Evolutionary conservation across 2,888 invertebrate genomes (phyloP), one percentile per base, ranked within the genome.

Genomic region (Spialia ferax): DNA sequence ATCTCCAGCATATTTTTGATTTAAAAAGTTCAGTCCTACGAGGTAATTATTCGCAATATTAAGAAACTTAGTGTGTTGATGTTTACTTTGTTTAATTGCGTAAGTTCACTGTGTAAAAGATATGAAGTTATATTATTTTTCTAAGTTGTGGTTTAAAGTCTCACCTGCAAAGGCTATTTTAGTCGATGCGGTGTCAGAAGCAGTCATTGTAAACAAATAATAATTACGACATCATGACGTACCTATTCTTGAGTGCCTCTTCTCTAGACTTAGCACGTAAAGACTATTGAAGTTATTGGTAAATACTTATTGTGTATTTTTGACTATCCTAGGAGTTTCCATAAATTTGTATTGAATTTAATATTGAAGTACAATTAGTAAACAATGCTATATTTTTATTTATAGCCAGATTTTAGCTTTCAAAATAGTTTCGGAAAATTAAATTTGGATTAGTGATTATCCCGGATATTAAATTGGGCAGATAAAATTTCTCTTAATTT

Each of bases 131-230:
- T 48, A 15, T 26, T 60, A n/a, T 60, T 45, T 60, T 60, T 60
- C 45, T 26, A 42, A 59, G 13, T 20, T 48, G 42, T 63, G 59
- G 50, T 50, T 32, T 50, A 7, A 18, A 55, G 57, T 23, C 23
- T 32, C 48, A 64, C 57, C 64, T 60, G 70, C 52, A 32, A 57
- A 65, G 20, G 50, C 54, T 71, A 71, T 69, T 71, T 70, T 68
- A 18, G 61, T 50, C 32, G 69, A 64, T 71, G 64, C 62, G 52
- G 59, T 69, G 32, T 48, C 13, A 52, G 23, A 45, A n/a, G 38
- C n/a, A 52, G 35, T 65, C 54, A 65, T 38, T 54, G 63, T 59
- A 69, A 64, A 66, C 56, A 69, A 61, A 66, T 60, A 69, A 61
- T 64, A 57, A 67, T 64, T 56, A 60, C 48, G 54, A 56, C 32